These are phyloP conservation scores for Furcula furcula DNA, from an alignment of 2,888 invertebrate species.

Conservation along the genomic window DNA sequence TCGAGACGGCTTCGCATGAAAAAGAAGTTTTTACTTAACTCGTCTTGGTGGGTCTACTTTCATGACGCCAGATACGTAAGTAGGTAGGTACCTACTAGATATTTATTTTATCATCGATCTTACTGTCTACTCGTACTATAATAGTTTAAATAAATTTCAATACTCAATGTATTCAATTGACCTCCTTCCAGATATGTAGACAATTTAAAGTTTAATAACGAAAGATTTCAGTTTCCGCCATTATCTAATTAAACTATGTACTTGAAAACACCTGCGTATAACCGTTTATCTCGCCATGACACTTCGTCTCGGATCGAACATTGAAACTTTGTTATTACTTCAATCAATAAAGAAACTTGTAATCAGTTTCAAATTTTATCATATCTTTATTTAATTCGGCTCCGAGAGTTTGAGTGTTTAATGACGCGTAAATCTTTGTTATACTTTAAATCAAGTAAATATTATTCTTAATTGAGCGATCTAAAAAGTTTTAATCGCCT, in stretches of 20 bases:
- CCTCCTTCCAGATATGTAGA: no score
- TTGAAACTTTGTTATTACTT: conserved; percentile 46
- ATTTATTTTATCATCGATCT: no score
- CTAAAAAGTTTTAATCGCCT: background rate
- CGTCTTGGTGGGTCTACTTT: no score
- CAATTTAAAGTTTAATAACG: background rate
- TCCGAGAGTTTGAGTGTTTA: conserved; percentile 2
- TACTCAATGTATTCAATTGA: no score
- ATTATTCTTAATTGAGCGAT: background rate
- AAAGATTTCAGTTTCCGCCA: conserved; percentile 13
- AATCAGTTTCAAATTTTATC: conserved; percentile 27
- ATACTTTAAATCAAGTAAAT: background rate
- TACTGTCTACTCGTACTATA: no score
- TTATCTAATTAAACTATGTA: conserved; percentile 47
- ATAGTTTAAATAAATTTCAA: no score
- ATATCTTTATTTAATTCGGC: conserved; percentile 19
- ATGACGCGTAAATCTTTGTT: background rate
- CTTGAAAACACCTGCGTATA: conserved; percentile 45
- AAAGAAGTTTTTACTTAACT: no score
- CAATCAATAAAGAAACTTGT: conserved; percentile 38
- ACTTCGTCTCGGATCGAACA: conserved; percentile 41
- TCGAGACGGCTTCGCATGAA: no score
- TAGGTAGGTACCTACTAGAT: no score
- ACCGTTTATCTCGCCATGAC: conserved; percentile 50
- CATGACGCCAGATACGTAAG: no score